Percentiles rank a stretch among this genome's conserved stretches.
These are phyloP conservation scores for Distichodus sexfasciatus DNA, from an alignment of 2,797 vertebrate genomes.

Conservation along the genomic window DNA sequence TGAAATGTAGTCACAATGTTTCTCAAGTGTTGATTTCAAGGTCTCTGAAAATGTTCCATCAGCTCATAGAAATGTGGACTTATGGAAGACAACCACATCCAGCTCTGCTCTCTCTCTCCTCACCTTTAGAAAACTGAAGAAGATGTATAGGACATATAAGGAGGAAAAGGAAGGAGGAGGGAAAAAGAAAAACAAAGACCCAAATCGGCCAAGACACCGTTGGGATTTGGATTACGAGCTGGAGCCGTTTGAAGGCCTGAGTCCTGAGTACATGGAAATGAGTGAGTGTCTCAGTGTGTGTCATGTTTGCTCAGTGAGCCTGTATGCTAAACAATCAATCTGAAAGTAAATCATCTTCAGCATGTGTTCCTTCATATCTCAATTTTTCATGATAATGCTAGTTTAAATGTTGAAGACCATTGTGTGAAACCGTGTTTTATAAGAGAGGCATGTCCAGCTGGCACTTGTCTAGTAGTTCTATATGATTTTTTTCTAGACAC, in stretches of 20 bases:
- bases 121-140: slow-evolving; percentile 77
- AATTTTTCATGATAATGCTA: too few relatives aligned
- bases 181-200: slow-evolving; percentile 67
- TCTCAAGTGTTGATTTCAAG: not conserved
- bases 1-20: not conserved
- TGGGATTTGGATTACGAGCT: slow-evolving; percentile 87
- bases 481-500: too few relatives aligned
- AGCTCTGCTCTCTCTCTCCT: not conserved
- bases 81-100: too few relatives aligned
- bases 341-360: too few relatives aligned
- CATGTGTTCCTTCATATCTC: too few relatives aligned
- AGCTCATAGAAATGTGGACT: not conserved
- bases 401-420: too few relatives aligned
- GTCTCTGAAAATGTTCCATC: not conserved
- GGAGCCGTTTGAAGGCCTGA: slow-evolving; percentile 91
- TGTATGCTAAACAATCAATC: too few relatives aligned
- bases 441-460: too few relatives aligned
- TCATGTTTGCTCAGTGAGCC: too few relatives aligned
- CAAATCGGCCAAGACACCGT: slow-evolving; percentile 75
- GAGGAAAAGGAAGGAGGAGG: slow-evolving; percentile 60
- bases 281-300: slow-evolving; percentile 74
- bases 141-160: slow-evolving; percentile 75
- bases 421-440: too few relatives aligned
- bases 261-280: slow-evolving; percentile 99
- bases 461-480: too few relatives aligned